Evolutionary conservation across 1,140 invertebrate species (phyloP).

Genomic region (Drosophila novamexicana): DNA sequence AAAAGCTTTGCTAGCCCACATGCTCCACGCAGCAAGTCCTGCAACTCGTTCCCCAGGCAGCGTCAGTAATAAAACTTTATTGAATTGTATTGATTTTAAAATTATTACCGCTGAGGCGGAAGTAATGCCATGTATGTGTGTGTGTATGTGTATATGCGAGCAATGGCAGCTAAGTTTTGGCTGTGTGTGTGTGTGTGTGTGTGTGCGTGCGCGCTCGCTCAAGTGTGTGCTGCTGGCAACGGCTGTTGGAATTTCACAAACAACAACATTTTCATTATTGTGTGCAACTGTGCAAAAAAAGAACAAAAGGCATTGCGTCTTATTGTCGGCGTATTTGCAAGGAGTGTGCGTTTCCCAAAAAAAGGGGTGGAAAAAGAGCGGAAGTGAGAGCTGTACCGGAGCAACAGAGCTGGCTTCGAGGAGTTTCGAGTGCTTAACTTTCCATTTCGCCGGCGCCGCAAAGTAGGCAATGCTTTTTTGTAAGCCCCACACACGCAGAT

Average conservation of each 20-base stretch:
- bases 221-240: conserved; percentile 58
- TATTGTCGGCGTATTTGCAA: conserved; percentile 41
- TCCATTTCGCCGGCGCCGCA: conserved; percentile 65
- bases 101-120: conserved; percentile 83
- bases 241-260: conserved; percentile 79
- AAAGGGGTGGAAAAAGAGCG: conserved; percentile 50
- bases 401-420: conserved; percentile 44
- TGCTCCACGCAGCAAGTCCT: neutral
- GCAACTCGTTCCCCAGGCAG: conserved; percentile 55
- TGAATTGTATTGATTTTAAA: conserved; percentile 84
- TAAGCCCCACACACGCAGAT: conserved; percentile 3
- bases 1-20: conserved; percentile 11
- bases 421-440: conserved; percentile 70
- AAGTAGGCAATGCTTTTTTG: conserved; percentile 73
- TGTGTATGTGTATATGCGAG: conserved; percentile 35
- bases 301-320: conserved; percentile 70
- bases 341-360: conserved; percentile 25
- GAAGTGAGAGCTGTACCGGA: neutral
- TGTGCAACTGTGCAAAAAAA: conserved; percentile 78
- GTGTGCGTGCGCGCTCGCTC: conserved; percentile 50
- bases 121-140: conserved; percentile 73
- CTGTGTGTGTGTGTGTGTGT: conserved; percentile 11
- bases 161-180: neutral
- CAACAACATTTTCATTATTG: conserved; percentile 84
- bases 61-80: conserved; percentile 82